Percentiles rank a stretch among this genome's conserved stretches.
phyloP scores from a whole-genome alignment of 2,888 invertebrate species.

The Caenorhabditis sp. region DNA sequence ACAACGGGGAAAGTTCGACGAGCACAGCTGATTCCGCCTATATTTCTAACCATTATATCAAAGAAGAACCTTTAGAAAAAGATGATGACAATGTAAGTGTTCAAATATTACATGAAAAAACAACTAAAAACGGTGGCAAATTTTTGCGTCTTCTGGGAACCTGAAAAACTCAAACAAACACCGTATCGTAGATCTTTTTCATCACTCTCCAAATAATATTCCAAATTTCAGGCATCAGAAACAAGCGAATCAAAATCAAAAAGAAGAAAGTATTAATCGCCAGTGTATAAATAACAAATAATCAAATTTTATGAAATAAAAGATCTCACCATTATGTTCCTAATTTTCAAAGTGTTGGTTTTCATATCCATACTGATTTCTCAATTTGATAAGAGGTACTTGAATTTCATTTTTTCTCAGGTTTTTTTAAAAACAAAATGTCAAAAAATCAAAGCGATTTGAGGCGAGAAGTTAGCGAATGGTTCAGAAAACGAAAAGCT shows the following conservation, averaged over 20 bases:
- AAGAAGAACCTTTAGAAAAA: conserved; percentile 36
- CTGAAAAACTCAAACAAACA: too few species aligned
- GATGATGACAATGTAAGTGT: conserved; percentile 44
- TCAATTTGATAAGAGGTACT: too few species aligned
- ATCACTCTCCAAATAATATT: neutral
- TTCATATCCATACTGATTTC: neutral
- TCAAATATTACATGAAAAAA: too few species aligned
- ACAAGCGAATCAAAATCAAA: conserved; percentile 35
- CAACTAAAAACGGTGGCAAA: too few species aligned
- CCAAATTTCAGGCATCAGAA: conserved; percentile 26
- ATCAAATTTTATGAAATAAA: neutral
- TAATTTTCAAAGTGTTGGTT: neutral
- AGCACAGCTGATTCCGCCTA: neutral
- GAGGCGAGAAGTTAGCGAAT: neutral
- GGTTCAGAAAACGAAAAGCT: neutral
- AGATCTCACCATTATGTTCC: conserved; percentile 1
- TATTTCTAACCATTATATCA: conserved; percentile 3
- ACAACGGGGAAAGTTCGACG: neutral
- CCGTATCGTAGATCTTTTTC: too few species aligned
- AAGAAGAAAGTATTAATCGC: conserved; percentile 17
- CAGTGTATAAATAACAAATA: neutral
- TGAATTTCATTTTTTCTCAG: too few species aligned
- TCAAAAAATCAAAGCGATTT: neutral
- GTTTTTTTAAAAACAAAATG: too few species aligned
- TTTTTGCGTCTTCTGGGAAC: too few species aligned